Evolutionary conservation across 1,140 invertebrate genomes (phyloP).

Genomic region (Zaprionus lachaisei): DNA sequence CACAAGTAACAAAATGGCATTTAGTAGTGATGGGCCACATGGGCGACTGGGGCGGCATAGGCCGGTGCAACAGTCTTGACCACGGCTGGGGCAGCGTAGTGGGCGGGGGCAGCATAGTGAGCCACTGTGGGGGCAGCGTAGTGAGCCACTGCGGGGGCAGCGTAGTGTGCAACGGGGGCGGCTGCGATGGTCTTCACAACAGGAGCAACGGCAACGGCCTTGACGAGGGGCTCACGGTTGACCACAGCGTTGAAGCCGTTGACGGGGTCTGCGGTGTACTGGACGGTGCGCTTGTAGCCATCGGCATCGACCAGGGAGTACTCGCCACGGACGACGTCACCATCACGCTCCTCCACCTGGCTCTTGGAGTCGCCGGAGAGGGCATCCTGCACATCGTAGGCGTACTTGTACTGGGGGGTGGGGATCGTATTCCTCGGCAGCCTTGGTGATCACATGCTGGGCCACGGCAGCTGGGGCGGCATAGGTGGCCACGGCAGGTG

Average conservation of each 20-base stretch:
- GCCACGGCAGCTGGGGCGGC: slow-evolving; percentile 56
- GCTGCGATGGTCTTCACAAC: slow-evolving; percentile 41
- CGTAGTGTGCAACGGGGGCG: slow-evolving; percentile 56
- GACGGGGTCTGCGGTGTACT: slow-evolving; percentile 83
- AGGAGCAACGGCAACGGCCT: slow-evolving; percentile 61
- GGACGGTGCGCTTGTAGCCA: slow-evolving; percentile 85
- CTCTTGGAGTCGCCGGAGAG: slow-evolving; percentile 89
- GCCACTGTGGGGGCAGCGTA: slow-evolving; percentile 47
- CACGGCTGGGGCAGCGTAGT: slow-evolving; percentile 40
- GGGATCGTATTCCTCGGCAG: slow-evolving; percentile 71
- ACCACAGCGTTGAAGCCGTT: slow-evolving; percentile 84
- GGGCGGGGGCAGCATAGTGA: slow-evolving; percentile 47
- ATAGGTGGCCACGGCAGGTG: slow-evolving; percentile 47
- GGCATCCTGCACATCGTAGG: slow-evolving; percentile 89
- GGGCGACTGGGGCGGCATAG: slow-evolving; percentile 44
- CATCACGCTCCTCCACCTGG: slow-evolving; percentile 86
- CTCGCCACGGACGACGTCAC: slow-evolving; percentile 87
- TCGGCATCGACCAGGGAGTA: slow-evolving; percentile 88
- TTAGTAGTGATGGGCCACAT: slow-evolving; percentile 53
- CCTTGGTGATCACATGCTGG: slow-evolving; percentile 67
- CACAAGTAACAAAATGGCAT: slow-evolving; percentile 58
- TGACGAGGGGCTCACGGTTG: slow-evolving; percentile 70
- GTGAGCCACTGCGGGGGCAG: slow-evolving; percentile 39
- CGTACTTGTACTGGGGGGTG: slow-evolving; percentile 86
- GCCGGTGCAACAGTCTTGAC: slow-evolving; percentile 46